phyloP scores from a whole-genome alignment of 2,113 vertebrate genomes.

The Bufo bufo region DNA sequence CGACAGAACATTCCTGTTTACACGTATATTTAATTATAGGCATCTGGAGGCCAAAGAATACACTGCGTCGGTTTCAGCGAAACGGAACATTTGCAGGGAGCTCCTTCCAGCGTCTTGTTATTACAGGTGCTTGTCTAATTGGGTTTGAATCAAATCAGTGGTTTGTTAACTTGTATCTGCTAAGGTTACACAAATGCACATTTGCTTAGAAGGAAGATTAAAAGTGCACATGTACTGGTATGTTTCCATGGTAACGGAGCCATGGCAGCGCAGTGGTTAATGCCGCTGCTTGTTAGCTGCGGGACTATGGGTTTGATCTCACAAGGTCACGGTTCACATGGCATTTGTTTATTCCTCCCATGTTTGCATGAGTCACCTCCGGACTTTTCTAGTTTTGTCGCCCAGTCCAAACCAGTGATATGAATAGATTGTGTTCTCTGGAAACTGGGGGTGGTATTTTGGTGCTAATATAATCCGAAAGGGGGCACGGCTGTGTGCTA shows the following conservation, averaged over 20 bases:
- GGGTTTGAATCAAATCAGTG: background rate
- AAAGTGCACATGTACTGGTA: background rate
- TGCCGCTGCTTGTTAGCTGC: background rate
- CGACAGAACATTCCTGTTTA: constrained; percentile 51
- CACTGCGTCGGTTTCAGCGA: constrained; percentile 20
- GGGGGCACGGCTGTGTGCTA: background rate
- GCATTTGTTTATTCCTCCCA: background rate
- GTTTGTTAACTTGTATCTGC: constrained; percentile 15
- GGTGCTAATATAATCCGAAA: background rate
- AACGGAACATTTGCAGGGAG: background rate
- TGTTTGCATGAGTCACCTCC: background rate
- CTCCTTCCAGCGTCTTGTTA: constrained; percentile 15
- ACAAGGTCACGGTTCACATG: constrained; percentile 5
- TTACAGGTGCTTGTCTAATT: constrained; percentile 31
- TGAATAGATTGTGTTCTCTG: background rate
- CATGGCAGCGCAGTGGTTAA: background rate
- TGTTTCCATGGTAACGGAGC: background rate
- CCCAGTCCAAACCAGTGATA: background rate
- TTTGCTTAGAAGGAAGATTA: background rate
- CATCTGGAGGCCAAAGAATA: constrained; percentile 48
- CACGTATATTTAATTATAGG: constrained; percentile 55
- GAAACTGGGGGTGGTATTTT: background rate
- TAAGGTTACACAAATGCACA: background rate
- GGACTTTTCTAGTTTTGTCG: background rate
- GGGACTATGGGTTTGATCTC: background rate